Percentiles rank a stretch among this genome's conserved stretches.
phyloP scores from a whole-genome alignment of 2,113 vertebrate genomes.

The Bufo gargarizans region DNA sequence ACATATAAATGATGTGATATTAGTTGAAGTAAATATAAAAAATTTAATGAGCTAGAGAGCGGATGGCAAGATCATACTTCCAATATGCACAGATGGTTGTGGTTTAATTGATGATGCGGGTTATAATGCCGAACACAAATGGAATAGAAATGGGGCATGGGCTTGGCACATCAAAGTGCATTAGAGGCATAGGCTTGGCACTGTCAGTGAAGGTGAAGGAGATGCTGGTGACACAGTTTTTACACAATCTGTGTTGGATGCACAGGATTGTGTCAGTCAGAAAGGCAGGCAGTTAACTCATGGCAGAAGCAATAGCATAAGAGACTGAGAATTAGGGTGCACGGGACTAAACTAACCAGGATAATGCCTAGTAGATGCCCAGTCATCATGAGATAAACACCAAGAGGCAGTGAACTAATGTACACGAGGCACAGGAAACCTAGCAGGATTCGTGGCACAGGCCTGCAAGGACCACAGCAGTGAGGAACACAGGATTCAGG shows the following conservation, averaged over 20 bases:
- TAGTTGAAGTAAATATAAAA: neutral
- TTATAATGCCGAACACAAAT: neutral
- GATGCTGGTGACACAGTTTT: constrained; percentile 39
- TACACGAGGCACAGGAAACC: constrained; percentile 84
- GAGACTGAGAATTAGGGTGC: constrained; percentile 83
- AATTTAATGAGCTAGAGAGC: neutral
- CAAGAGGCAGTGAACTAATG: constrained; percentile 86
- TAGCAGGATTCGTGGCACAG: constrained; percentile 79
- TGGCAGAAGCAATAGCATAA: constrained; percentile 85
- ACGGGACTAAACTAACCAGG: constrained; percentile 85
- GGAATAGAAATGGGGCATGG: neutral
- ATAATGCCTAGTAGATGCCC: constrained; percentile 81
- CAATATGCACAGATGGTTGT: neutral
- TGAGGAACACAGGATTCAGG: constrained; percentile 73
- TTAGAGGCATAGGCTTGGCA: constrained; percentile 14
- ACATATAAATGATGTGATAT: too few species aligned
- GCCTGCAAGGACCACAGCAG: constrained; percentile 72
- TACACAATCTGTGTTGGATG: constrained; percentile 20
- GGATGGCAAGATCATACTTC: neutral
- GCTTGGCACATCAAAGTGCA: constrained; percentile 27
- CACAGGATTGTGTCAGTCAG: constrained; percentile 62
- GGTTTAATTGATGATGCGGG: neutral
- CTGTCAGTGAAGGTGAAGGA: constrained; percentile 1
- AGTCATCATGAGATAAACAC: constrained; percentile 88
- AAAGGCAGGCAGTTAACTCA: constrained; percentile 75